phyloP scores from a whole-genome alignment of 2,888 invertebrate genomes.

The Meliscaeva auricollis region DNA sequence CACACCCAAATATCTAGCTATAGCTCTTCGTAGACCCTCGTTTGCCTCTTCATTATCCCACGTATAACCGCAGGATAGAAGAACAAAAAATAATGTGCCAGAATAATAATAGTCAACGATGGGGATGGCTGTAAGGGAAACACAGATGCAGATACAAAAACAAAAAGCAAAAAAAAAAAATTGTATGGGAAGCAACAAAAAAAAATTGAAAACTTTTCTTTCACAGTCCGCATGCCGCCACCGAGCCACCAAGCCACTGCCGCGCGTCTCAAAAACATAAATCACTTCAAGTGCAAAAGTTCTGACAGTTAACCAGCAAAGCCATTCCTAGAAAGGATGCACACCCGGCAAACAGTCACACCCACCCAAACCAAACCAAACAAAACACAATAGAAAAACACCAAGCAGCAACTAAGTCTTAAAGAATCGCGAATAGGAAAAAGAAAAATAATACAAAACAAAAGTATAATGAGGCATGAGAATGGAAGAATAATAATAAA shows the following conservation, averaged over 20 bases:
- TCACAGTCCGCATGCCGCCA: conserved; percentile 32
- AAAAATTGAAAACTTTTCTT: conserved; percentile 58
- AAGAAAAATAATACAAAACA: conserved; percentile 23
- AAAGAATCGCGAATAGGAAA: conserved; percentile 42
- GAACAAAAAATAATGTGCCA: conserved; percentile 1
- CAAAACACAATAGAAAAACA: conserved; percentile 54
- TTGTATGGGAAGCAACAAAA: conserved; percentile 32
- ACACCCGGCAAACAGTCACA: background rate
- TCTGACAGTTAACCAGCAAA: conserved; percentile 80
- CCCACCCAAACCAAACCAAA: conserved; percentile 42
- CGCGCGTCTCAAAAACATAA: conserved; percentile 77
- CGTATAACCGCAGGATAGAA: conserved; percentile 25
- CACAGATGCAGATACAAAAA: conserved; percentile 69
- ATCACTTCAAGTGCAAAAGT: conserved; percentile 81
- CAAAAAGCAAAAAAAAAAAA: conserved; percentile 53
- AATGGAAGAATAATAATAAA: conserved; percentile 73
- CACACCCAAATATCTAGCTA: conserved; percentile 28
- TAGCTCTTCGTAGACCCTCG: conserved; percentile 5
- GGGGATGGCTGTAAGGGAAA: conserved; percentile 45
- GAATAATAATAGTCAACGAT: conserved; percentile 17
- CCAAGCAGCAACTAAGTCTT: conserved; percentile 58
- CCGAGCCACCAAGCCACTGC: background rate
- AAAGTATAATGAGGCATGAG: conserved; percentile 39
- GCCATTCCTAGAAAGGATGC: conserved; percentile 73
- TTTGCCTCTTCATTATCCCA: conserved; percentile 52